A percentile compares a stretch with the other conserved stretches of the same genome.
Conservation (phyloP, 2,113 vertebrate species). For the Sinosuthora webbiana region DNA sequence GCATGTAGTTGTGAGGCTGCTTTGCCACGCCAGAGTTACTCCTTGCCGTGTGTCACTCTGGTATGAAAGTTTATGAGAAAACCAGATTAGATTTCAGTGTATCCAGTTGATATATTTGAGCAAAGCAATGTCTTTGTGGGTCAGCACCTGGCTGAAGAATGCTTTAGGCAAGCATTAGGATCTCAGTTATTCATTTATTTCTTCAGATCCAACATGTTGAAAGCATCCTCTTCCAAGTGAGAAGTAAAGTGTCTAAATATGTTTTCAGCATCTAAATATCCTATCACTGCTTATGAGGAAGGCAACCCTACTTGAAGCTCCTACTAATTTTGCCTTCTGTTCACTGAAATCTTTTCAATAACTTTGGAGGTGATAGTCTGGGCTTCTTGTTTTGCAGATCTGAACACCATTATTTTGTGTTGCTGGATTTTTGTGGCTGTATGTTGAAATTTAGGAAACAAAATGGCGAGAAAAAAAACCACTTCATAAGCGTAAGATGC, state of each 20-base stretch:
- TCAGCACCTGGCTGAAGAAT: background rate
- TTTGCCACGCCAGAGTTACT: background rate
- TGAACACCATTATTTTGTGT: background rate
- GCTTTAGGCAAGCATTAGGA: background rate
- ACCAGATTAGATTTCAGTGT: background rate
- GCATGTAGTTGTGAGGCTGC: background rate
- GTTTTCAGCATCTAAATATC: background rate
- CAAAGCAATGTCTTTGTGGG: background rate
- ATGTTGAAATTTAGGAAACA: background rate
- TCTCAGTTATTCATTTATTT: background rate
- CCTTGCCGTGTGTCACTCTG: rapidly evolving
- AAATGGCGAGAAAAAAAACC: background rate
- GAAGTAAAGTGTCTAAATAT: background rate
- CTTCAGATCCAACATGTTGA: background rate
- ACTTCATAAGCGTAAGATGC: background rate
- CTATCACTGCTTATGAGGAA: background rate
- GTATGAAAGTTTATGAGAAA: background rate
- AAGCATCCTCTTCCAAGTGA: background rate
- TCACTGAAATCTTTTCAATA: background rate
- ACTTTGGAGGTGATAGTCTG: background rate
- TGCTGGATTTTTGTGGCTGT: background rate
- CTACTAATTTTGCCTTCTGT: background rate
- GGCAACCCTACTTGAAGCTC: background rate
- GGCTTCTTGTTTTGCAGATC: background rate
- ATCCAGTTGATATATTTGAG: background rate